A percentile compares a stretch with the other conserved stretches of the same genome.
These are phyloP conservation scores for Lepus townsendii DNA, from an alignment of 2,797 vertebrate genomes.

Conservation along the genomic window DNA sequence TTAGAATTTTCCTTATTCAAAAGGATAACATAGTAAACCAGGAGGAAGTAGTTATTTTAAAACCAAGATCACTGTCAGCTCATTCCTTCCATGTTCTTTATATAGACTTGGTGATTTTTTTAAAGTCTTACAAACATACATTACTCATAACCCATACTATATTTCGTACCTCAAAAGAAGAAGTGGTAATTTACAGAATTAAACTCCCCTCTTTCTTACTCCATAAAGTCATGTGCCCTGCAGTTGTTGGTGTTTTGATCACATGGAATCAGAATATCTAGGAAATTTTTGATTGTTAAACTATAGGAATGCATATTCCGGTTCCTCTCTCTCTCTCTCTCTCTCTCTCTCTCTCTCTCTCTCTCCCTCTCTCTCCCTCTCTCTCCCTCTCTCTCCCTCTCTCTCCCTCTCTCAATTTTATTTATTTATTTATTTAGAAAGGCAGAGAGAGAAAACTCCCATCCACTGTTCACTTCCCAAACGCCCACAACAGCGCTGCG, in stretches of 20 bases:
- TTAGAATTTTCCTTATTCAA: not conserved
- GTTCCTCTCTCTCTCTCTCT: not conserved
- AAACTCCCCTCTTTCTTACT: not conserved
- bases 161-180: constrained; percentile 66
- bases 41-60: not conserved
- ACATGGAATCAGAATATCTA: not conserved
- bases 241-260: not conserved
- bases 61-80: not conserved
- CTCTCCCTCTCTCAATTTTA: not conserved
- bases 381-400: not conserved
- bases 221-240: not conserved
- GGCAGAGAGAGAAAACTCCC: no score
- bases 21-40: not conserved
- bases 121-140: not conserved
- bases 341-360: not conserved
- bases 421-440: not conserved
- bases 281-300: constrained; percentile 56
- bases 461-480: no score
- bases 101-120: constrained; percentile 32
- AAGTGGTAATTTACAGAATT: constrained; percentile 61
- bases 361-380: not conserved
- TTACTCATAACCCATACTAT: constrained; percentile 54
- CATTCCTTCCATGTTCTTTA: constrained; percentile 19
- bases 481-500: no score
- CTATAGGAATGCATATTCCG: not conserved